Conservation (phyloP, 2,113 vertebrate species). For the Apus apus region DNA sequence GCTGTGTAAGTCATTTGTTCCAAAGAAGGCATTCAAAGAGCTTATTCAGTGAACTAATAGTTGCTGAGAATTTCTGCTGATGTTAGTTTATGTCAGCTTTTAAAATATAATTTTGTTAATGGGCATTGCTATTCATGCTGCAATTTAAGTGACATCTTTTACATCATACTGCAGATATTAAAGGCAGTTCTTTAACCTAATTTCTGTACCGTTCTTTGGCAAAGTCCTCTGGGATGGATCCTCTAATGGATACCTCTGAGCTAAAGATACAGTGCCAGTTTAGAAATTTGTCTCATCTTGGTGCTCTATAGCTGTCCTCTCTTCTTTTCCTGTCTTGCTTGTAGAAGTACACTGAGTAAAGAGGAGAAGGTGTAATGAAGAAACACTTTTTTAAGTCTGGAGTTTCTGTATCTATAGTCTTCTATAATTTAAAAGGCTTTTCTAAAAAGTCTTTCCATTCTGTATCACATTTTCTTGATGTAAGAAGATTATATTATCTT, state of each 20-base stretch:
- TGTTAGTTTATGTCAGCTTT: neutral
- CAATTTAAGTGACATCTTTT: neutral
- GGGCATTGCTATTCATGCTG: neutral
- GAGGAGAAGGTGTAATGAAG: neutral
- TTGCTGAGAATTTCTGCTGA: neutral
- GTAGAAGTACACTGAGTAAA: neutral
- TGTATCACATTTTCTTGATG: neutral
- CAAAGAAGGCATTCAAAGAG: neutral
- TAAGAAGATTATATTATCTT: neutral
- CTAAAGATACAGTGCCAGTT: neutral
- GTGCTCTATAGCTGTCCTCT: neutral
- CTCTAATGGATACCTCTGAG: neutral
- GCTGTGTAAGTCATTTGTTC: neutral
- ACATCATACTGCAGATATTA: neutral
- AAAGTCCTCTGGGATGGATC: neutral
- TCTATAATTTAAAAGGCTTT: neutral
- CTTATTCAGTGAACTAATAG: neutral
- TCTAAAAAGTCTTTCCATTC: neutral
- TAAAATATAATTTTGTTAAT: neutral
- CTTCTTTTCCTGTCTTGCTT: neutral
- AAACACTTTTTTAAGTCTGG: neutral
- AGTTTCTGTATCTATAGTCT: neutral
- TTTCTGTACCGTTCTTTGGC: neutral
- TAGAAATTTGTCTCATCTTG: neutral
- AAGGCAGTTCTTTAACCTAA: neutral